Evolutionary conservation across 2,113 vertebrate species (phyloP).

Genomic region (Asarcornis scutulata): DNA sequence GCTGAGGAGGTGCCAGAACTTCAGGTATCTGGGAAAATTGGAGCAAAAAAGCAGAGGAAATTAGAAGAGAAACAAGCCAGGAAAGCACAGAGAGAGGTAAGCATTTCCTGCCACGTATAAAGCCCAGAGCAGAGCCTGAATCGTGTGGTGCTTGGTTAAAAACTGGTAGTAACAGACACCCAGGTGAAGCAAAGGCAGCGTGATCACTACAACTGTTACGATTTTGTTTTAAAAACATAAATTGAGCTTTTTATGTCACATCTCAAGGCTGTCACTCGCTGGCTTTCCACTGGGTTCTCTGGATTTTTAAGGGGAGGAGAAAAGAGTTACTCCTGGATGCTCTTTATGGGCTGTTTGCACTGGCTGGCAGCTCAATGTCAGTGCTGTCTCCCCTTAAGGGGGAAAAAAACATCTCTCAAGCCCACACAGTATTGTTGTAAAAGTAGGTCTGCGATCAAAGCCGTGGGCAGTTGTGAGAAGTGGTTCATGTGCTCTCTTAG

Average conservation of each 20-base stretch:
- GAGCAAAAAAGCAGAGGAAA: conserved; percentile 95
- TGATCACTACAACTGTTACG: background rate
- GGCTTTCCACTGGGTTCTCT: background rate
- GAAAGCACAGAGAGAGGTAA: conserved; percentile 93
- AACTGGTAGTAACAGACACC: background rate
- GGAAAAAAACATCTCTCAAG: background rate
- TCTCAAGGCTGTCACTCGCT: background rate
- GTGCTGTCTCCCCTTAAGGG: background rate
- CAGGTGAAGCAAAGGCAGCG: background rate
- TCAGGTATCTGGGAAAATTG: conserved; percentile 85
- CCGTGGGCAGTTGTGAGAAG: background rate
- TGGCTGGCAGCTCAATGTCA: background rate
- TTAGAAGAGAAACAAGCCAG: conserved; percentile 96
- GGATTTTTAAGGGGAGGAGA: background rate
- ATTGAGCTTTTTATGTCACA: background rate
- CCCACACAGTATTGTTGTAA: fast-evolving
- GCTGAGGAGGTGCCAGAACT: conserved; percentile 72
- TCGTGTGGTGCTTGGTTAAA: background rate
- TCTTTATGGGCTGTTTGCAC: background rate
- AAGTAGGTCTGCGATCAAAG: background rate
- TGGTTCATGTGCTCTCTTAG: background rate
- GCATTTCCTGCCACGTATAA: conserved; percentile 26
- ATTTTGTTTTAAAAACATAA: background rate
- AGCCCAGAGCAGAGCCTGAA: background rate
- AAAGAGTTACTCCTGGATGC: background rate